Evolutionary conservation across 2,888 invertebrate species (phyloP).

Genomic region (Hyppa rectilinea): DNA sequence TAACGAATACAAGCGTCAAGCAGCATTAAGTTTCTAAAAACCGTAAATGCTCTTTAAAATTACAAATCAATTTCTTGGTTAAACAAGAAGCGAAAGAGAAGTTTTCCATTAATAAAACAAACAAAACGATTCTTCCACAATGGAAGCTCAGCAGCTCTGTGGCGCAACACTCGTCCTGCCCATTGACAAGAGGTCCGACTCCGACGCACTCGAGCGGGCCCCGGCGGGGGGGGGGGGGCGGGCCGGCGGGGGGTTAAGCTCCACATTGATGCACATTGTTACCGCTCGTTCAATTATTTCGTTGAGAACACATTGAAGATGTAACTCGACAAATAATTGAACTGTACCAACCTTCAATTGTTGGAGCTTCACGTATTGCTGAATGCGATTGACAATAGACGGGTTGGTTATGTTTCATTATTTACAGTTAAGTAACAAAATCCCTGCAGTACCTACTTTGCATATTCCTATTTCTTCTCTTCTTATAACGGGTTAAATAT

Average conservation of each 20-base stretch:
- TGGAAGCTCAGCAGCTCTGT: conserved; percentile 20
- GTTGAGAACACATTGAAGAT: conserved; percentile 42
- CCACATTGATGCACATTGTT: conserved; percentile 48
- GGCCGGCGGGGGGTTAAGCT: no score
- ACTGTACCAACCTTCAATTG: conserved; percentile 23
- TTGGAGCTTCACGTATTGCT: conserved; percentile 24
- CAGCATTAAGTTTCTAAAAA: no score
- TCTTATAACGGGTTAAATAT: not conserved
- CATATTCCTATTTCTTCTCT: not conserved
- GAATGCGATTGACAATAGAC: not conserved
- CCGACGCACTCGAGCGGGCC: conserved; percentile 42
- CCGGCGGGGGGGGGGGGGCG: no score
- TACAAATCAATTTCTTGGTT: not conserved
- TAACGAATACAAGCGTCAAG: no score
- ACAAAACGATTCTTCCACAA: conserved; percentile 24
- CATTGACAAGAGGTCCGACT: conserved; percentile 36
- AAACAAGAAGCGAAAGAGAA: not conserved
- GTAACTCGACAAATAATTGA: conserved; percentile 48
- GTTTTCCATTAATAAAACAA: conserved; percentile 21
- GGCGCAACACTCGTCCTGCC: conserved; percentile 16
- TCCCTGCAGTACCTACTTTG: not conserved
- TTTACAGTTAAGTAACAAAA: not conserved
- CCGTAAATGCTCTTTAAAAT: not conserved
- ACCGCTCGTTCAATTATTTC: conserved; percentile 55
- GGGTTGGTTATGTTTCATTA: conserved; percentile 13